phyloP scores from a whole-genome alignment of 2,888 invertebrate genomes.

The Hymenopus coronatus region DNA sequence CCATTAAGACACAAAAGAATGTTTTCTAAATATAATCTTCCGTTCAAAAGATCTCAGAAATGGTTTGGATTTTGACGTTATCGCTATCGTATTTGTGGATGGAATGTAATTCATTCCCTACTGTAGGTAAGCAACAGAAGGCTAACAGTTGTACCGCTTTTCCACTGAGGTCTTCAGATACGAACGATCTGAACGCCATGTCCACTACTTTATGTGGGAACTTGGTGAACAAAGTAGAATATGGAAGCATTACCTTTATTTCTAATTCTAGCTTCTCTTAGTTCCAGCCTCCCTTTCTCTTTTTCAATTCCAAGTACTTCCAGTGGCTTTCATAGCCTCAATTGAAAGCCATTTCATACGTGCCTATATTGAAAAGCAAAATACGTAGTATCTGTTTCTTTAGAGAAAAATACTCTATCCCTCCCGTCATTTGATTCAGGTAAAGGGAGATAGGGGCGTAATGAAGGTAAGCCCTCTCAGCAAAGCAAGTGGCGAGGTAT shows the following conservation, averaged over 20 bases:
- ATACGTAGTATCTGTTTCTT: neutral
- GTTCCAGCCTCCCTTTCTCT: neutral
- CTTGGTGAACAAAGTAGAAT: neutral
- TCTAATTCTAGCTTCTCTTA: neutral
- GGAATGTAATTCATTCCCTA: no score
- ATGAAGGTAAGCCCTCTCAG: neutral
- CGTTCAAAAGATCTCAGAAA: no score
- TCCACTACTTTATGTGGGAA: neutral
- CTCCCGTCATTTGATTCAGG: neutral
- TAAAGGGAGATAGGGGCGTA: neutral
- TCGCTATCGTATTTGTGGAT: no score
- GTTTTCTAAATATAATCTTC: no score
- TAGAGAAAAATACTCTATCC: neutral
- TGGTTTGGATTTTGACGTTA: no score
- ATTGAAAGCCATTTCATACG: neutral
- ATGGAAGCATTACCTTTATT: neutral
- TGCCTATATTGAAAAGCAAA: neutral
- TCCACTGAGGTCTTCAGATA: no score
- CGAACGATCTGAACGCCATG: neutral
- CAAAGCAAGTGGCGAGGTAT: neutral
- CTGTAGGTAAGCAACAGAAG: no score
- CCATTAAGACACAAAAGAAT: no score
- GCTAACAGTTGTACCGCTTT: no score
- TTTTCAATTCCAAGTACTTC: neutral
- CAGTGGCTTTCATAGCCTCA: neutral